Conservation (phyloP, 2,797 vertebrate genomes). For the Chromobotia macracanthus region DNA sequence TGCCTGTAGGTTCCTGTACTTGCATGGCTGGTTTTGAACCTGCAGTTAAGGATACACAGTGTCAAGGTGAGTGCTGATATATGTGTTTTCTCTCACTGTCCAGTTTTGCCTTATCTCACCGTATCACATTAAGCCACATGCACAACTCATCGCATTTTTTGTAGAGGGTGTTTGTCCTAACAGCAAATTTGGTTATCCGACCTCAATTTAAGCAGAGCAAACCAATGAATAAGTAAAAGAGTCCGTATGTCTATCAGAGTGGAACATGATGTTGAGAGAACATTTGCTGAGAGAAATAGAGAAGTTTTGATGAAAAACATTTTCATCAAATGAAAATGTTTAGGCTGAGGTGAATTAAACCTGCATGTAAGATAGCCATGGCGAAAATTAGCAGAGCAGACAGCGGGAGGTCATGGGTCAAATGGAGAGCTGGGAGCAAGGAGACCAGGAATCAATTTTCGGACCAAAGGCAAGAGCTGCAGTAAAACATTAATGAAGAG, state of each 20-base stretch:
- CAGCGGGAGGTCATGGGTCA: conserved; percentile 63
- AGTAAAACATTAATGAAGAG: conserved; percentile 44
- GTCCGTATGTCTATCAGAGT: conserved; percentile 44
- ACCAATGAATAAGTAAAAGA: conserved; percentile 72
- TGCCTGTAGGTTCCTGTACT: conserved; percentile 93
- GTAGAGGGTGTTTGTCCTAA: conserved; percentile 53
- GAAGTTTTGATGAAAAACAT: conserved; percentile 73
- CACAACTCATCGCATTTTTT: conserved; percentile 9
- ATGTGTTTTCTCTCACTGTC: conserved; percentile 12
- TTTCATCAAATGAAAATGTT: too few relatives aligned
- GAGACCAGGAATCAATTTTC: conserved; percentile 64
- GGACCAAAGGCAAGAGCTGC: background rate
- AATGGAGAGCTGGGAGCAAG: conserved; percentile 63
- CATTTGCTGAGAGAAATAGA: conserved; percentile 41
- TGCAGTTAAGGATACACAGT: conserved; percentile 89
- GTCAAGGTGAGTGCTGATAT: conserved; percentile 65
- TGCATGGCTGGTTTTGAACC: conserved; percentile 91
- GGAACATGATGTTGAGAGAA: too few relatives aligned
- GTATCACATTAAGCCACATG: conserved; percentile 21
- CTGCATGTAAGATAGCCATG: conserved; percentile 68
- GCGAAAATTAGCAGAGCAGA: conserved; percentile 63
- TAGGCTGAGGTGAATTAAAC: conserved; percentile 74
- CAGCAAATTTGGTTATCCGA: conserved; percentile 60
- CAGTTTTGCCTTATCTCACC: conserved; percentile 12
- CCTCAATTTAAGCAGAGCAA: conserved; percentile 67